Conservation (phyloP, 2,888 invertebrate species). For the Anthoptus insignis region DNA sequence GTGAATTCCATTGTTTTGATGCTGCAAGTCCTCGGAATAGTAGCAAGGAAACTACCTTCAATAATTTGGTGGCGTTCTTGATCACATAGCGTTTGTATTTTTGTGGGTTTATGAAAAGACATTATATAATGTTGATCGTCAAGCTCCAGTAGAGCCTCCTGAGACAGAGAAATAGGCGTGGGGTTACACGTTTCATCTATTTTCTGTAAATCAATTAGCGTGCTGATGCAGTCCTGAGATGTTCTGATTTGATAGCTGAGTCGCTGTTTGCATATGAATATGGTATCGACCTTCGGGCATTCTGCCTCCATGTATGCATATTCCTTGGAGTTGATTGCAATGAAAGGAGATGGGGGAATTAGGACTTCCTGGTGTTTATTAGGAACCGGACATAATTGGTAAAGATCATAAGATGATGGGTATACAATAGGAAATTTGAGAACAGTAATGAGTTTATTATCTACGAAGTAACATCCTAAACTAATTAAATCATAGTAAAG, state of each 20-base stretch:
- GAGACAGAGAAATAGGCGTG: constrained; percentile 21
- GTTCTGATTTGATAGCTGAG: constrained; percentile 22
- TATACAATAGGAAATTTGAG: constrained; percentile 7
- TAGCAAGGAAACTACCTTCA: constrained; percentile 31
- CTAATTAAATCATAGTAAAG: constrained; percentile 11
- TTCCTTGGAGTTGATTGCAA: constrained; percentile 15
- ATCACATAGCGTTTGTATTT: constrained; percentile 25
- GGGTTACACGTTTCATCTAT: constrained; percentile 12
- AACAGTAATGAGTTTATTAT: constrained; percentile 8
- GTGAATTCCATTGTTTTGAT: constrained; percentile 31
- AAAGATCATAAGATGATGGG: constrained; percentile 3
- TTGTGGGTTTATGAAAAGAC: constrained; percentile 24
- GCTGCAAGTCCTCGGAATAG: constrained; percentile 30
- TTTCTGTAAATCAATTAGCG: constrained; percentile 19
- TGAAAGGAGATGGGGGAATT: constrained; percentile 13
- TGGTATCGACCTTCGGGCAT: constrained; percentile 7
- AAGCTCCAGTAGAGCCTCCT: constrained; percentile 36
- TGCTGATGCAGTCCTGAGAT: constrained; percentile 25
- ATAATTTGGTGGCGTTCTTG: constrained; percentile 25
- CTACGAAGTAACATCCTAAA: constrained; percentile 5
- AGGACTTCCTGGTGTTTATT: constrained; percentile 11
- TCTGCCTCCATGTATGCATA: constrained; percentile 20
- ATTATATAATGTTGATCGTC: constrained; percentile 36
- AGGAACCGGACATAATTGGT: constrained; percentile 13
- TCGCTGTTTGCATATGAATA: constrained; percentile 20